phyloP scores from a whole-genome alignment of 2,888 invertebrate genomes.

The Agapostemon virescens region DNA sequence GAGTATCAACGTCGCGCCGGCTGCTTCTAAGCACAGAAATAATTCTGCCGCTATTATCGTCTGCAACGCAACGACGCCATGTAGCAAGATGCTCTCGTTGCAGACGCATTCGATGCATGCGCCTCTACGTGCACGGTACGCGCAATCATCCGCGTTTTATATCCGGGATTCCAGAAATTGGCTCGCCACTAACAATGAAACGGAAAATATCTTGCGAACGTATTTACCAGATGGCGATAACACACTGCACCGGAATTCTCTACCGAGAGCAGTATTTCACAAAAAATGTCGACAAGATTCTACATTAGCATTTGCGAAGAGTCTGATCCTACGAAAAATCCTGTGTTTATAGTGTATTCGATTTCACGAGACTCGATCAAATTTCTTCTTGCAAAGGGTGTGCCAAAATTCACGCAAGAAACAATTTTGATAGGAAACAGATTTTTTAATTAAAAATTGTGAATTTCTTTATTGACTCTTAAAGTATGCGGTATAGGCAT shows the following conservation, averaged over 20 bases:
- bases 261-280: not conserved
- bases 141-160: slow-evolving; percentile 36
- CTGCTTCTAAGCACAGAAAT: slow-evolving; percentile 59
- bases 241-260: not conserved
- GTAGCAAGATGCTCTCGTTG: slow-evolving; percentile 22
- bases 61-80: slow-evolving; percentile 21
- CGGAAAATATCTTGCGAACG: slow-evolving; percentile 25
- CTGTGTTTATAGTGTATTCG: not conserved
- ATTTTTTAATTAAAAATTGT: too few relatives aligned
- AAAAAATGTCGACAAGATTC: not conserved
- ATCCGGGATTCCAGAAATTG: slow-evolving; percentile 40
- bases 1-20: slow-evolving; percentile 50
- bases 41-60: slow-evolving; percentile 60
- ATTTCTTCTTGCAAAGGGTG: too few relatives aligned
- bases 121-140: slow-evolving; percentile 8
- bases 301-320: not conserved
- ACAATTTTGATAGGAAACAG: too few relatives aligned
- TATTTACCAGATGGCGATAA: slow-evolving; percentile 22
- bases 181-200: slow-evolving; percentile 29
- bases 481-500: too few relatives aligned
- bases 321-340: too few relatives aligned
- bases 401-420: too few relatives aligned
- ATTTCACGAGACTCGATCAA: too few relatives aligned
- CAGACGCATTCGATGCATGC: slow-evolving; percentile 25
- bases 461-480: too few relatives aligned